Conservation (phyloP, 2,113 vertebrate genomes). For the Paradisaea rubra region DNA sequence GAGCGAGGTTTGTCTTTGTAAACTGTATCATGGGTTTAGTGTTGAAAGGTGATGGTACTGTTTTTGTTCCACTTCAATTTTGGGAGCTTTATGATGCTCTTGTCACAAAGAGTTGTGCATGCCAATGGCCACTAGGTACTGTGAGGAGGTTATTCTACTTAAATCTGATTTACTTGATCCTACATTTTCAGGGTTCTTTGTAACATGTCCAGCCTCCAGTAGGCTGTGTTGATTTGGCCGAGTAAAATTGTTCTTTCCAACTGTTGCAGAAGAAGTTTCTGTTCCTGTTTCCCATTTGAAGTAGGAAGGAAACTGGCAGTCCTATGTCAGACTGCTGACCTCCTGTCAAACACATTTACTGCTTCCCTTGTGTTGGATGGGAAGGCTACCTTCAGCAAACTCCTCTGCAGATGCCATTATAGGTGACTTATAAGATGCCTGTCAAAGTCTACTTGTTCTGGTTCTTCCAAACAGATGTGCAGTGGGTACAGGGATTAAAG, state of each 20-base stretch:
- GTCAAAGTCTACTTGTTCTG: neutral
- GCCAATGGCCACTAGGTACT: neutral
- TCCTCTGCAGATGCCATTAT: fast-evolving
- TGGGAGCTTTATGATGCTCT: neutral
- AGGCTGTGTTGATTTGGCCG: neutral
- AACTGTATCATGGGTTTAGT: neutral
- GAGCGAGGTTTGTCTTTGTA: neutral
- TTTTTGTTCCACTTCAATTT: neutral
- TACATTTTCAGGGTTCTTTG: neutral
- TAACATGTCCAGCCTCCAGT: neutral
- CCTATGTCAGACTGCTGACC: neutral
- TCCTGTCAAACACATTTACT: neutral
- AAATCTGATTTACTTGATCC: neutral
- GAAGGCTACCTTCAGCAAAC: neutral
- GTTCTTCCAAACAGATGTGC: neutral
- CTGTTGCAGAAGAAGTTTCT: slow-evolving; percentile 13
- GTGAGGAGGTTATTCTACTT: neutral
- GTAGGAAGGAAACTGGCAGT: neutral
- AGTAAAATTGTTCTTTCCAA: neutral
- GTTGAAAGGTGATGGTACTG: neutral
- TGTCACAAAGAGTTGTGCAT: neutral
- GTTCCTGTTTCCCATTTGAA: slow-evolving; percentile 27
- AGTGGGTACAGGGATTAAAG: neutral
- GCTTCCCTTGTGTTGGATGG: neutral
- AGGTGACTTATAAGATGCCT: neutral